These are phyloP conservation scores for Acyrthosiphon pisum DNA, from an alignment of 1,140 invertebrate genomes.

Conservation along the genomic window DNA sequence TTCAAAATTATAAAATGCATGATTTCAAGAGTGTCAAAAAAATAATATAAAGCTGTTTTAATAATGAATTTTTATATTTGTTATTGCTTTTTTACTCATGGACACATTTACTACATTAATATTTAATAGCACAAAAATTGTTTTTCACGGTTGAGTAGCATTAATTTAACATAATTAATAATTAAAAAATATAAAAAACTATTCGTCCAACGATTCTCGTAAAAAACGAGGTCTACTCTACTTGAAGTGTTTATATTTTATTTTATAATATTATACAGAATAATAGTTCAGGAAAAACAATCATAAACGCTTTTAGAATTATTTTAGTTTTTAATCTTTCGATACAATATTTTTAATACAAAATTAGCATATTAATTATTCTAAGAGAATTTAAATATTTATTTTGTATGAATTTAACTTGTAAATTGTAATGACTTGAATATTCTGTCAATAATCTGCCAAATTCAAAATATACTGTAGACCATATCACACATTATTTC, in stretches of 20 bases:
- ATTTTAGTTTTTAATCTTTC: background rate
- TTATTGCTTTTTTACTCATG: conserved; percentile 1
- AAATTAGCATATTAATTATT: background rate
- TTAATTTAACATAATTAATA: background rate
- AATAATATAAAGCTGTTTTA: background rate
- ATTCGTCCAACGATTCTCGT: background rate
- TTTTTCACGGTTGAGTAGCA: background rate
- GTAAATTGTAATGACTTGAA: too few relatives aligned
- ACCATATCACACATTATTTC: too few relatives aligned
- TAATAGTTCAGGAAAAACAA: background rate
- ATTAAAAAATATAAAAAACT: background rate
- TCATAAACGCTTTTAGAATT: background rate
- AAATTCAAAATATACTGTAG: background rate
- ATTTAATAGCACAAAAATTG: background rate
- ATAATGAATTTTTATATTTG: background rate
- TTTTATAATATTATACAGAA: background rate
- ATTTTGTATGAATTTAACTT: background rate
- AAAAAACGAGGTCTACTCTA: background rate
- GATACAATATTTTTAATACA: background rate
- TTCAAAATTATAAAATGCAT: background rate
- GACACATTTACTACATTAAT: background rate
- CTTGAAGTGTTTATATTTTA: background rate
- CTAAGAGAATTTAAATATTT: background rate
- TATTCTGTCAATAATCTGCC: background rate
- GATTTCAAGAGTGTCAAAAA: background rate